Conservation (phyloP, 2,888 invertebrate species). For the Piscicola geometra region DNA sequence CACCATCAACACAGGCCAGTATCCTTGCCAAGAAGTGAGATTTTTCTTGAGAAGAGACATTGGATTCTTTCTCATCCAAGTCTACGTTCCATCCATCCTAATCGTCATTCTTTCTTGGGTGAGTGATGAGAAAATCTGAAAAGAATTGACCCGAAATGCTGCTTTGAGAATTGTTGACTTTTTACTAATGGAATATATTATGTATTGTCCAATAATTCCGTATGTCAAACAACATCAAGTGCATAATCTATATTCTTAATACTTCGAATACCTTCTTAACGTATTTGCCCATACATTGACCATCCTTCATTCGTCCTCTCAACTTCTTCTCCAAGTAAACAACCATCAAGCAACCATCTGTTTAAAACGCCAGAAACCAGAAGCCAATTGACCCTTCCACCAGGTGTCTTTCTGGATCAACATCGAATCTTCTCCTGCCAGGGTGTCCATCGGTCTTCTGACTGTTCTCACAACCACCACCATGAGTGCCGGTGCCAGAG, state of each 20-base stretch:
- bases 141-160: too few species aligned
- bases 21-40: conserved; percentile 36
- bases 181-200: too few species aligned
- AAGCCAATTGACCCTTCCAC: background rate
- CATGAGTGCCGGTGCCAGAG: conserved; percentile 38
- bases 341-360: too few species aligned
- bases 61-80: conserved; percentile 44
- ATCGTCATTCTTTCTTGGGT: conserved; percentile 64
- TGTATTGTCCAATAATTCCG: too few species aligned
- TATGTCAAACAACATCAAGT: too few species aligned
- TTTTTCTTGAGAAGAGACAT: conserved; percentile 43
- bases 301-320: too few species aligned
- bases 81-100: conserved; percentile 43
- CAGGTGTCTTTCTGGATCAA: conserved; percentile 37
- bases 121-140: background rate
- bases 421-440: conserved; percentile 38
- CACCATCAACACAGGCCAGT: conserved; percentile 1
- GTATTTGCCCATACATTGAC: too few species aligned
- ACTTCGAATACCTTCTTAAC: too few species aligned
- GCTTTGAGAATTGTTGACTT: too few species aligned
- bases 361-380: too few species aligned
- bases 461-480: conserved; percentile 39
- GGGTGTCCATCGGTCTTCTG: conserved; percentile 39
- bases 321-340: too few species aligned
- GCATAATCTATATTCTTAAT: too few species aligned